These are phyloP conservation scores for Tetrao urogallus DNA, from an alignment of 2,113 vertebrate species.

Conservation along the genomic window DNA sequence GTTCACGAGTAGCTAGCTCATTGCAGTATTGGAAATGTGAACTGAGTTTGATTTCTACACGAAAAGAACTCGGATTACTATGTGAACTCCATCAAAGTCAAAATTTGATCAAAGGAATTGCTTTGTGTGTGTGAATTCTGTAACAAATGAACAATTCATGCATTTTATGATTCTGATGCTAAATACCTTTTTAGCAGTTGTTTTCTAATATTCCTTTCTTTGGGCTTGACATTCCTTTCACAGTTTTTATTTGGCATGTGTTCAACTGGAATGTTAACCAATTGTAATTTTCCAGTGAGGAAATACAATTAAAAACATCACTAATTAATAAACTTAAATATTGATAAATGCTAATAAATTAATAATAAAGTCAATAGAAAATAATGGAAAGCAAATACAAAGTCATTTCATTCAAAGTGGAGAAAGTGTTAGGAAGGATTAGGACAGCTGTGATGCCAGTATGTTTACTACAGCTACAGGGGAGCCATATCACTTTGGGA, in stretches of 20 bases:
- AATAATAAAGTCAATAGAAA: not conserved
- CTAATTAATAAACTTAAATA: constrained; percentile 41
- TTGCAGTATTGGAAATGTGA: not conserved
- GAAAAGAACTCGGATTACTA: not conserved
- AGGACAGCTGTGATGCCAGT: not conserved
- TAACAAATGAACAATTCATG: not conserved
- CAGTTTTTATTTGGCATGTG: not conserved
- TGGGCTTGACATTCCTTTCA: not conserved
- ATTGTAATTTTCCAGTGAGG: not conserved
- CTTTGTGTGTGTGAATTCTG: not conserved
- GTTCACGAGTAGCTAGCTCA: not conserved
- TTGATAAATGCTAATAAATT: constrained; percentile 17
- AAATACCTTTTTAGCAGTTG: not conserved
- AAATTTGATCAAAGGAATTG: constrained; percentile 19
- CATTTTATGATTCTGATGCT: not conserved
- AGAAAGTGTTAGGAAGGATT: constrained; percentile 6
- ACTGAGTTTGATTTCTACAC: not conserved
- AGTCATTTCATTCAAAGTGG: not conserved
- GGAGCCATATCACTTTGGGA: not conserved
- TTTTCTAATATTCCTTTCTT: not conserved
- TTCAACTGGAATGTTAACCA: not conserved
- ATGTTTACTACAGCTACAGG: not conserved
- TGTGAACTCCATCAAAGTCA: not conserved
- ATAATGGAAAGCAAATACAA: not conserved
- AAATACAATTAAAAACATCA: not conserved